phyloP scores from a whole-genome alignment of 2,888 invertebrate genomes.

The Sinhomidia bicolor region DNA sequence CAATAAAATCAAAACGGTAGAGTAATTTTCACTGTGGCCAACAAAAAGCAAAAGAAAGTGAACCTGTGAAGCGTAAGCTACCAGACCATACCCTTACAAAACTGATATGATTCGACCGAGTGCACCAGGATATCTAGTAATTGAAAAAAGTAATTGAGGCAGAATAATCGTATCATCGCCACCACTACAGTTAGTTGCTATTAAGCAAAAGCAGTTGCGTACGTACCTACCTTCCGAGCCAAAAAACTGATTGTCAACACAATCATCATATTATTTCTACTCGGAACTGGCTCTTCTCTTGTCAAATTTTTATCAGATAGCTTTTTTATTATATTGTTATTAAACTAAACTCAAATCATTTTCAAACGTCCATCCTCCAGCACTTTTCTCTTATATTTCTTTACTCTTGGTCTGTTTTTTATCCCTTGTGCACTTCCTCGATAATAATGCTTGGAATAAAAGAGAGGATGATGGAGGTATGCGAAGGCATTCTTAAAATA shows the following conservation, averaged over 20 bases:
- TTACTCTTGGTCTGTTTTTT: neutral
- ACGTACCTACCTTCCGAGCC: neutral
- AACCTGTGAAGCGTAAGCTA: neutral
- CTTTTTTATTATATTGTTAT: neutral
- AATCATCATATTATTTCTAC: neutral
- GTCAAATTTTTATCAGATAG: neutral
- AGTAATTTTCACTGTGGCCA: conserved; percentile 22
- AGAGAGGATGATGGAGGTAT: neutral
- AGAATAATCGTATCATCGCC: conserved; percentile 78
- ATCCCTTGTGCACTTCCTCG: conserved; percentile 28
- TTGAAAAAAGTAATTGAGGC: conserved; percentile 79
- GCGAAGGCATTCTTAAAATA: neutral
- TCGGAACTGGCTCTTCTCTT: neutral
- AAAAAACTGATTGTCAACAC: conserved; percentile 40
- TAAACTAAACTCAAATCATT: neutral
- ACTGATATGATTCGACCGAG: conserved; percentile 13
- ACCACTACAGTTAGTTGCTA: conserved; percentile 27
- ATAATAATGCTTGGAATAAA: neutral
- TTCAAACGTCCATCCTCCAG: neutral
- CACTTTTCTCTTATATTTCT: neutral
- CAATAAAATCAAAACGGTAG: conserved; percentile 25
- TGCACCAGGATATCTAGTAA: conserved; percentile 50
- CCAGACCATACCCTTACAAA: neutral
- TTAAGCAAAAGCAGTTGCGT: conserved; percentile 3
- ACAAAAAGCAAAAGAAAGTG: neutral